A percentile compares a stretch with the other conserved stretches of the same genome.
These are phyloP conservation scores for Porites lobata DNA, from an alignment of 92 coral and sea anemone species.

Conservation along the genomic window DNA sequence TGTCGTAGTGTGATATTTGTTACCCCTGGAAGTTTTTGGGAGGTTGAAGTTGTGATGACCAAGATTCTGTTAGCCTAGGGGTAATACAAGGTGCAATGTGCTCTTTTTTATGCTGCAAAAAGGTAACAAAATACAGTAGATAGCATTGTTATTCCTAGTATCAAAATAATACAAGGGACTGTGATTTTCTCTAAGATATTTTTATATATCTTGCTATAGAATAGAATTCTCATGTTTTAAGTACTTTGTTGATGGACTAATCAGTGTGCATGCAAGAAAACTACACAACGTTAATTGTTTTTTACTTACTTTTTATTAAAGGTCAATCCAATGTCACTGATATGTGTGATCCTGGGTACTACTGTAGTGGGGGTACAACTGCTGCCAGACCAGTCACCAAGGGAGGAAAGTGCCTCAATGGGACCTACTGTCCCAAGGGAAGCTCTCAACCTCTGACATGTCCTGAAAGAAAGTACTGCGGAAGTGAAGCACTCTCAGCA, in stretches of 20 bases:
- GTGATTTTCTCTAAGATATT: no score
- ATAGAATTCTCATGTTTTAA: no score
- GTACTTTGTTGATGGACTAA: not conserved
- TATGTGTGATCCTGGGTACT: constrained; percentile 88
- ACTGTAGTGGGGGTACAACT: constrained; percentile 85
- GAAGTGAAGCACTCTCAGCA: constrained; percentile 60
- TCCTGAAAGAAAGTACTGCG: constrained; percentile 83
- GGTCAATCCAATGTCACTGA: constrained; percentile 89
- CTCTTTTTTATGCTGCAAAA: no score
- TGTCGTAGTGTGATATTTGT: no score
- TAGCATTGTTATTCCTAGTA: no score
- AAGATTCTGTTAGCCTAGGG: no score
- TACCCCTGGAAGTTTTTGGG: no score
- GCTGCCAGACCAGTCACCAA: constrained; percentile 83
- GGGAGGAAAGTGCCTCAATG: constrained; percentile 91
- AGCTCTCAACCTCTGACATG: constrained; percentile 81
- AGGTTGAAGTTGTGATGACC: no score
- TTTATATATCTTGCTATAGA: no score
- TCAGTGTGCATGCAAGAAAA: not conserved
- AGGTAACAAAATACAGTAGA: no score
- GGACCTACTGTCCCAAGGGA: constrained; percentile 91
- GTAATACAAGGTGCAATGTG: no score
- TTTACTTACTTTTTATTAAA: not conserved
- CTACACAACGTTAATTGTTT: not conserved
- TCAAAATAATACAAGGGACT: no score